These are phyloP conservation scores for Takifugu bimaculatus DNA, from an alignment of 2,113 vertebrate species.

Conservation along the genomic window DNA sequence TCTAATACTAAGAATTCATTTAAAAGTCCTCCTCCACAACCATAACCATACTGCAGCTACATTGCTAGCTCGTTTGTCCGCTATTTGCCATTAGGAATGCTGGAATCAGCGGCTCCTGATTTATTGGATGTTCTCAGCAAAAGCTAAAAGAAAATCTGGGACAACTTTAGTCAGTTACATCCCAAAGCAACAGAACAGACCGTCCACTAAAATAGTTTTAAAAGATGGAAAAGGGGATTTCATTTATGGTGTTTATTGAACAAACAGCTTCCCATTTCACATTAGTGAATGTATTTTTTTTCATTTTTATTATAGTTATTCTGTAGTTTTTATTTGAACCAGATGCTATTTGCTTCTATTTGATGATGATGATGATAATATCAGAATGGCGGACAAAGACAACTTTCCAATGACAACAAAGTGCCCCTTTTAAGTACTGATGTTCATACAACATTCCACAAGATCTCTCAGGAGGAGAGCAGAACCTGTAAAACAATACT, in stretches of 20 bases:
- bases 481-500: slow-evolving; percentile 11
- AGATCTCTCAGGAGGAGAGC: background rate
- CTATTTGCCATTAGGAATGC: background rate
- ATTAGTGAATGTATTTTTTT: too few relatives aligned
- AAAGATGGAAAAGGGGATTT: background rate
- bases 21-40: background rate
- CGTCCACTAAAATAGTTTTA: background rate
- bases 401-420: too few relatives aligned
- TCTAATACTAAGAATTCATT: background rate
- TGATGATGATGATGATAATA: too few relatives aligned
- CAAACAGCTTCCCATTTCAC: too few relatives aligned
- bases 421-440: background rate
- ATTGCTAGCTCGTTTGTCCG: background rate
- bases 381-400: too few relatives aligned
- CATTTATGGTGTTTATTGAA: too few relatives aligned
- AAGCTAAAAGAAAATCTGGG: slow-evolving; percentile 2
- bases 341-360: too few relatives aligned
- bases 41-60: background rate
- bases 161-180: background rate
- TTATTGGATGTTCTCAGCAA: slow-evolving; percentile 1
- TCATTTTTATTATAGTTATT: too few relatives aligned
- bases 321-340: too few relatives aligned
- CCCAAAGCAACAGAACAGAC: background rate
- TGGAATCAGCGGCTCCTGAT: background rate
- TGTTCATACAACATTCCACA: background rate